Evolutionary conservation across 2,797 vertebrate genomes (phyloP), one percentile per base, ranked within the genome.

Genomic region (Tragopan temminckii): DNA sequence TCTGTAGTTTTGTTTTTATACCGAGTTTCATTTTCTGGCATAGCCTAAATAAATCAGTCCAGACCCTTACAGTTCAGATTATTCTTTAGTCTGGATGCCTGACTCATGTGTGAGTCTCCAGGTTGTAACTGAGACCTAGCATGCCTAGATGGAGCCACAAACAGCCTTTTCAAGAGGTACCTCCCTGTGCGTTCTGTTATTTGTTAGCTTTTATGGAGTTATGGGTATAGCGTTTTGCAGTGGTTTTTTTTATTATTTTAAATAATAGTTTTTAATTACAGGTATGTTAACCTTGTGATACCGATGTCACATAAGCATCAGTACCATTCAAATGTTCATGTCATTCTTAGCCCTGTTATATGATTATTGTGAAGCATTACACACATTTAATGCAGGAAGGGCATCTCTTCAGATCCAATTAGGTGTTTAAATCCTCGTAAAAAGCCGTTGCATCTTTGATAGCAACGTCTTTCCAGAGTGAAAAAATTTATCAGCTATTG

Each of bases 381-480:
- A 69, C 55, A 48, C 31, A 11, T 13, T 21, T 15, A 79, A 77
- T 88, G 93, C 79, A 81, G 61, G 77, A 63, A 71, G 52, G 58
- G 11, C 31, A 31, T 80, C 61, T 87, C 92, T 94, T 93, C 61
- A 91, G 29, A 84, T 89, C 80, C 70, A 94, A 91, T 94, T 87
- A 29, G 16, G 5, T 7, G 2, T 90, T 64, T 84, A 87, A 82
- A 86, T 93, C 71, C 43, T 75, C 20, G 13, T 68, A 88, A 67
- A 63, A 88, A 88, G 36, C 21, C 10, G 16, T 52, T 74, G 80
- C 61, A 71, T n/a, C 3, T 80, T 85, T 91, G 57, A 80, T 74
- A 91, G 61, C 63, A 72, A 31, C 36, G 52, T 80, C 42, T 38
- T 96, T 94, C 40, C 58, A 78, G 58, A 87, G 58, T 75, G 66